Percentiles rank a stretch among this genome's conserved stretches.
Evolutionary conservation across 1,140 invertebrate species (phyloP).

Genomic region (Liolophura sinensis): DNA sequence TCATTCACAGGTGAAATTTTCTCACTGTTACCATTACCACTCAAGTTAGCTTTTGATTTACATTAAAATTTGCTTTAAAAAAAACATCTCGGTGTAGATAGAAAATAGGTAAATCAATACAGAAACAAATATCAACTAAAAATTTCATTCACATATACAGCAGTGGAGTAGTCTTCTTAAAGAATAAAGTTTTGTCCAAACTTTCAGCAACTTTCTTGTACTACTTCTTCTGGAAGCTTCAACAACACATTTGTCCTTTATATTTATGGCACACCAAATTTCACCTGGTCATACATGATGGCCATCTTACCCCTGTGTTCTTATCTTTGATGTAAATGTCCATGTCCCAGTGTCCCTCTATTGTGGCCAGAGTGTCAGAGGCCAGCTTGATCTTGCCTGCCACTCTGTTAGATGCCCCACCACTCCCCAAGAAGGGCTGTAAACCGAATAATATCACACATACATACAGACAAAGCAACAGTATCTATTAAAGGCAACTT

Average conservation of each 20-base stretch:
- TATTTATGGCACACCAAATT: too few relatives aligned
- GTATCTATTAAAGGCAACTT: not conserved
- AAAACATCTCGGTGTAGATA: too few relatives aligned
- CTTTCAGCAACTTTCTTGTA: too few relatives aligned
- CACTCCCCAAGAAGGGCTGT: constrained; percentile 83
- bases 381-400: constrained; percentile 83
- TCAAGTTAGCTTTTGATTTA: too few relatives aligned
- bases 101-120: too few relatives aligned
- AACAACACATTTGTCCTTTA: not conserved
- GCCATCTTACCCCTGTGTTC: constrained; percentile 65
- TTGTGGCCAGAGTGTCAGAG: constrained; percentile 81
- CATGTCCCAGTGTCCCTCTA: constrained; percentile 92
- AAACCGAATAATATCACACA: constrained; percentile 32
- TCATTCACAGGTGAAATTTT: too few relatives aligned
- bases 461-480: not conserved
- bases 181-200: too few relatives aligned
- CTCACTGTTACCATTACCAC: too few relatives aligned
- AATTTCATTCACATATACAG: too few relatives aligned
- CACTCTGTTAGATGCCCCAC: constrained; percentile 79
- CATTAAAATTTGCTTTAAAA: too few relatives aligned
- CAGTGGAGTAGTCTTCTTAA: too few relatives aligned
- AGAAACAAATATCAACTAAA: too few relatives aligned
- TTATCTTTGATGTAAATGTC: constrained; percentile 82
- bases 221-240: not conserved
- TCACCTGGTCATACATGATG: not conserved